Evolutionary conservation across 2,113 vertebrate species (phyloP), one percentile per base, ranked within the genome.

Genomic region (Entomyzon cyanotis): DNA sequence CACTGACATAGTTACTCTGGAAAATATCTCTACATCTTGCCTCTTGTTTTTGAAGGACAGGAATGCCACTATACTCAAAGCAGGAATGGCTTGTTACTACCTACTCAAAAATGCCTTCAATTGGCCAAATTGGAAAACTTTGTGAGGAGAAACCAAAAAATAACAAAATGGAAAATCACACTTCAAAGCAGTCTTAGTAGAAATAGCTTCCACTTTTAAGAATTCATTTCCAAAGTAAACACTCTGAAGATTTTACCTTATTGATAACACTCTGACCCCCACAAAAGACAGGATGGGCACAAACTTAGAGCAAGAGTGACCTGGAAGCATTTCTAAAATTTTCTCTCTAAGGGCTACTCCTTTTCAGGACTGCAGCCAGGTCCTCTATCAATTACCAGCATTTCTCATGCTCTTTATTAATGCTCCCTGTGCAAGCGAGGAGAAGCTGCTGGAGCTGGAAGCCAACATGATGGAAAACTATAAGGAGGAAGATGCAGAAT

Each of bases 401-500:
- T 74, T 92, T 77, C 53, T 35, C 10, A 12, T 13, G 17, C 4
- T 73, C 30, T 35, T 59, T 35, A 47, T 41, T 49, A 62, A 28
- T 18, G 4, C 9, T 56, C 10, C 15, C 28, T 30, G 14, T 15
- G 25, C 11, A 74, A 28, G 19, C 6, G 17, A 6, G 9, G 17
- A 56, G 41, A 65, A 53, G 39, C 5, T 1, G 0, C 39, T 44
- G 33, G 42, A 90, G 18, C 24, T 92, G 39, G 64, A 69, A 50
- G 15, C 5, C 27, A 56, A 15, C 2, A 0, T 0, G 2, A 21
- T 8, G 15, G 84, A 85, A 85, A 82, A 42, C 11, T 22, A 37
- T 0, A 1, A 56, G 15, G 18, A 55, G 7, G 12, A 10, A 78
- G 67, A 69, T 0, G 1, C 4, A 3, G 7, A 4, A 9, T 5